Evolutionary conservation across 2,888 invertebrate species (phyloP).

Genomic region (Odontothrips loti): DNA sequence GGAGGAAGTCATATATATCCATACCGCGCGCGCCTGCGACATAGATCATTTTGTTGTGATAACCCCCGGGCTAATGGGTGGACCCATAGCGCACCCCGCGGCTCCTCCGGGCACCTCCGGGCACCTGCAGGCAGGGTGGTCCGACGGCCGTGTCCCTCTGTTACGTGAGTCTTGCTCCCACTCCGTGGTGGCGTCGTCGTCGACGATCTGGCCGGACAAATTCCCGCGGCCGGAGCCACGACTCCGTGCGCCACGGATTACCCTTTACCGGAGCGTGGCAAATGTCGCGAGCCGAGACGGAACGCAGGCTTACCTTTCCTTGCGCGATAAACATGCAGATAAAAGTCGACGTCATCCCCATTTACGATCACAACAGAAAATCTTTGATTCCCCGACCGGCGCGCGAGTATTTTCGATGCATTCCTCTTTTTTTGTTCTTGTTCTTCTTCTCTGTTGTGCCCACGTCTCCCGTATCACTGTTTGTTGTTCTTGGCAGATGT

Average conservation of each 20-base stretch:
- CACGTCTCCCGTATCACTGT: no score
- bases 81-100: background rate
- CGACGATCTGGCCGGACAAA: background rate
- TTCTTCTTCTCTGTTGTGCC: no score
- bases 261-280: background rate
- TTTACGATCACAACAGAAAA: no score
- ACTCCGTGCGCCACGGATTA: background rate
- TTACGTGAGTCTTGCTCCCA: background rate
- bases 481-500: background rate
- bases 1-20: conserved; percentile 1
- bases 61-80: background rate
- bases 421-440: no score
- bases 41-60: conserved; percentile 14
- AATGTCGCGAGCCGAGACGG: background rate
- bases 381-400: background rate
- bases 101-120: background rate
- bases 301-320: background rate
- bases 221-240: no score
- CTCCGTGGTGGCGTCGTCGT: background rate
- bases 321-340: background rate
- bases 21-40: background rate
- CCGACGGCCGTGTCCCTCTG: background rate
- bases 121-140: background rate
- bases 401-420: background rate
- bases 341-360: background rate